These are phyloP conservation scores for Cyanocitta stelleri DNA, from an alignment of 2,113 vertebrate species.

Conservation along the genomic window DNA sequence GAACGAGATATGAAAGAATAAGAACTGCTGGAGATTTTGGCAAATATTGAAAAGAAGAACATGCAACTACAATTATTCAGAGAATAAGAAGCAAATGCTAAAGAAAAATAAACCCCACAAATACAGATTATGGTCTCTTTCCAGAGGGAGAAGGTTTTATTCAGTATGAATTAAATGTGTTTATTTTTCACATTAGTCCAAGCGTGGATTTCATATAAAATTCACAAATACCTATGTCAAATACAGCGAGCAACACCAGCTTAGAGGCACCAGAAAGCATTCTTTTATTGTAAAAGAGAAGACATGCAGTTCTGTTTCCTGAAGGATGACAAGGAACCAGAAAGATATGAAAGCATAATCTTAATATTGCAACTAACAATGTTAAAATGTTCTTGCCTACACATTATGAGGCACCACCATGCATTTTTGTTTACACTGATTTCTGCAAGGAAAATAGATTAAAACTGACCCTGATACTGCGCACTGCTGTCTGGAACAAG, in stretches of 20 bases:
- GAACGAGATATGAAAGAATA: not conserved
- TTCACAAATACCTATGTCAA: not conserved
- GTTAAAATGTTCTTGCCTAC: not conserved
- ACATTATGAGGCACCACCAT: not conserved
- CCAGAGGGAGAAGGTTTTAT: not conserved
- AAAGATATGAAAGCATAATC: not conserved
- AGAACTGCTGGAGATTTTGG: conserved; percentile 29
- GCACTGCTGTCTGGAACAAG: not conserved
- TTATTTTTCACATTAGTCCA: not conserved
- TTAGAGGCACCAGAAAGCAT: not conserved
- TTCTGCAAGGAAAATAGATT: not conserved
- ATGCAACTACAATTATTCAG: not conserved
- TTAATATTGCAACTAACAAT: not conserved
- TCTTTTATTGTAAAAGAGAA: not conserved
- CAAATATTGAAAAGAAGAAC: conserved; percentile 8
- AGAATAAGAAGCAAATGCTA: conserved; percentile 16
- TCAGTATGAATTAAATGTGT: not conserved
- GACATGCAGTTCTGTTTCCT: fast-evolving
- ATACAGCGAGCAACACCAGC: not conserved
- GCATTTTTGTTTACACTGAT: not conserved
- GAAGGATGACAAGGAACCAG: not conserved
- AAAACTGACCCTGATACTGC: not conserved
- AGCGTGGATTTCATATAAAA: not conserved
- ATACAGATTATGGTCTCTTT: not conserved
- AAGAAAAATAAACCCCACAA: not conserved